Evolutionary conservation across 2,797 vertebrate genomes (phyloP).

Genomic region (Tauraco hartlaubi): DNA sequence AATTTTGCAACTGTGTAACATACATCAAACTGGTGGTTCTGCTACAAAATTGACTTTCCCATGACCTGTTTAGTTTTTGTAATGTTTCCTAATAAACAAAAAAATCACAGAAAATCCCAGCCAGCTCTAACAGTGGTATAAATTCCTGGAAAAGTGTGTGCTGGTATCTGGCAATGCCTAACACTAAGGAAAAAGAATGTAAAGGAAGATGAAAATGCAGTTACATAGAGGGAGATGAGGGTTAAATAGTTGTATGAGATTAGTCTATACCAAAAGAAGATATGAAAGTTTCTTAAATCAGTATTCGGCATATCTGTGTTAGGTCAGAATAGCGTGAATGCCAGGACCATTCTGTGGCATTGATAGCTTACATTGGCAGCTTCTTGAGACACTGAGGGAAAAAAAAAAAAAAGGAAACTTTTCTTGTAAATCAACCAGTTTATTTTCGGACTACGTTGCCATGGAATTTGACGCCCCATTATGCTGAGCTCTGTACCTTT

Average conservation of each 20-base stretch:
- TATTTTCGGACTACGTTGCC: neutral
- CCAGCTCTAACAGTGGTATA: neutral
- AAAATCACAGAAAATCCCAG: neutral
- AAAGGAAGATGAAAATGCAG: neutral
- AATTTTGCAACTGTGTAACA: neutral
- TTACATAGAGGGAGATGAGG: neutral
- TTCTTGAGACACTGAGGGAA: neutral
- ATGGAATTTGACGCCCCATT: neutral
- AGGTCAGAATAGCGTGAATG: neutral
- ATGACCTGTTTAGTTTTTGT: neutral
- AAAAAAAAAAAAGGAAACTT: neutral
- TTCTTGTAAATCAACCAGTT: neutral
- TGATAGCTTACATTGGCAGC: neutral
- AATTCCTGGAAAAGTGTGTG: neutral
- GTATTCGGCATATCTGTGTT: neutral
- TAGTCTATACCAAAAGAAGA: neutral
- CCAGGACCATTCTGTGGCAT: neutral
- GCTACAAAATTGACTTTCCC: neutral
- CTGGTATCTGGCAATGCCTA: neutral
- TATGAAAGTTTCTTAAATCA: neutral
- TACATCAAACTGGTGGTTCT: neutral
- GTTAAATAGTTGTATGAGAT: neutral
- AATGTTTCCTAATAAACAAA: neutral
- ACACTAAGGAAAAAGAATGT: neutral
- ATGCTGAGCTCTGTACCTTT: neutral